Evolutionary conservation across 1,140 invertebrate genomes (phyloP).

Genomic region (Drosophila lowei): DNA sequence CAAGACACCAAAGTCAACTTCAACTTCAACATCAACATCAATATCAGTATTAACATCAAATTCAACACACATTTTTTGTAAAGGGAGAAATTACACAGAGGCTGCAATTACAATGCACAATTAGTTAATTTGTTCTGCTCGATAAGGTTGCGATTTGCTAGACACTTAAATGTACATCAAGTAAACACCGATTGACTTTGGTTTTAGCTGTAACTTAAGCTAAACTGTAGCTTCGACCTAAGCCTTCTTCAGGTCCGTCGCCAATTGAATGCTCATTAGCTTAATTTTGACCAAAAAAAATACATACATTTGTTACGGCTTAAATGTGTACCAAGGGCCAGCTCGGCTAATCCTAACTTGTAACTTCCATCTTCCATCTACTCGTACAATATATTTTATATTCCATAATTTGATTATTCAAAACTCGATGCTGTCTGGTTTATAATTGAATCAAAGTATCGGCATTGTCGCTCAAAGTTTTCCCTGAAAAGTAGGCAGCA

Average conservation of each 20-base stretch:
- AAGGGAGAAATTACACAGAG: conserved; percentile 19
- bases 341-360: conserved; percentile 49
- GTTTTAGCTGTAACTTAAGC: too few relatives aligned
- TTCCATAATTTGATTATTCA: background rate
- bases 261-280: too few relatives aligned
- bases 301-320: conserved; percentile 10
- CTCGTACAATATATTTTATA: conserved; percentile 2
- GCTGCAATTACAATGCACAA: conserved; percentile 51
- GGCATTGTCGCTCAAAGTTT: background rate
- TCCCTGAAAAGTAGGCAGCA: conserved; percentile 42
- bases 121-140: conserved; percentile 23
- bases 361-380: background rate
- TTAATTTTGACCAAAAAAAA: conserved; percentile 3
- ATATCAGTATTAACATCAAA: too few relatives aligned
- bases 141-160: conserved; percentile 29
- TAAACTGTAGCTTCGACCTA: too few relatives aligned
- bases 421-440: background rate
- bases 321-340: conserved; percentile 53
- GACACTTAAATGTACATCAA: conserved; percentile 52
- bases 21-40: background rate
- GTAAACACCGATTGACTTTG: conserved; percentile 1
- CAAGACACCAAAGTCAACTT: background rate
- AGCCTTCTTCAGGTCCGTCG: too few relatives aligned
- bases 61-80: conserved; percentile 8
- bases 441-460: conserved; percentile 10